Conservation (phyloP, 1,140 invertebrate species). For the Drosophila nannoptera region DNA sequence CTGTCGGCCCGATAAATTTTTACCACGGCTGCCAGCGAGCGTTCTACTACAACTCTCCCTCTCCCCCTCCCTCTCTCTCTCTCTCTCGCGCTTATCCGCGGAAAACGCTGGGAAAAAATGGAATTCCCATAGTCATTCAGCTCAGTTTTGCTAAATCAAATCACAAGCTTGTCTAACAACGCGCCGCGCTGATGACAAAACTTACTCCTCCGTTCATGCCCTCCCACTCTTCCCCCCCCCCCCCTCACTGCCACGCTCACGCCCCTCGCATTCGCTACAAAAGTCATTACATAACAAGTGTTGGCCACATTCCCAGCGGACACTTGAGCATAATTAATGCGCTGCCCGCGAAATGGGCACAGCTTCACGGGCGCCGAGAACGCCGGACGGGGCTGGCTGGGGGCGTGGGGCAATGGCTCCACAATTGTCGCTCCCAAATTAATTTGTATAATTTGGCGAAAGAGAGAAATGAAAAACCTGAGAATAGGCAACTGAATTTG, state of each 20-base stretch:
- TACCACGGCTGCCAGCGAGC: conserved; percentile 34
- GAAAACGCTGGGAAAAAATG: not conserved
- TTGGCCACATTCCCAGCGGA: conserved; percentile 74
- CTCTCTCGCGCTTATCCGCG: not conserved
- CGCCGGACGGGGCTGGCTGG: not conserved
- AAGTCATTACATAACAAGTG: conserved; percentile 76
- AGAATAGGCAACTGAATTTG: conserved; percentile 22
- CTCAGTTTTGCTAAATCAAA: conserved; percentile 52
- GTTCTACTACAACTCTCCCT: conserved; percentile 40
- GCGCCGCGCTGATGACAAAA: conserved; percentile 40
- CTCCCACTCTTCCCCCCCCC: not conserved
- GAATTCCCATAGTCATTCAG: conserved; percentile 22
- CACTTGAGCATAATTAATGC: conserved; percentile 77
- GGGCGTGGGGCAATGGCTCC: conserved; percentile 23
- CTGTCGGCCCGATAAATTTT: conserved; percentile 56
- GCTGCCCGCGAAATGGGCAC: conserved; percentile 59
- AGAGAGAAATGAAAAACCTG: conserved; percentile 27
- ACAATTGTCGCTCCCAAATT: conserved; percentile 74
- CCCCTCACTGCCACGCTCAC: not conserved
- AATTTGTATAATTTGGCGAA: conserved; percentile 70
- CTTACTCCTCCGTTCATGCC: not conserved
- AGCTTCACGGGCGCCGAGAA: not conserved
- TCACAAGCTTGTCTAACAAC: conserved; percentile 53
- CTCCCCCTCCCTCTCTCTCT: not conserved
- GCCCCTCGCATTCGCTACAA: conserved; percentile 38